Evolutionary conservation across 2,888 invertebrate species (phyloP).

Genomic region (Hydropsyche betteni): DNA sequence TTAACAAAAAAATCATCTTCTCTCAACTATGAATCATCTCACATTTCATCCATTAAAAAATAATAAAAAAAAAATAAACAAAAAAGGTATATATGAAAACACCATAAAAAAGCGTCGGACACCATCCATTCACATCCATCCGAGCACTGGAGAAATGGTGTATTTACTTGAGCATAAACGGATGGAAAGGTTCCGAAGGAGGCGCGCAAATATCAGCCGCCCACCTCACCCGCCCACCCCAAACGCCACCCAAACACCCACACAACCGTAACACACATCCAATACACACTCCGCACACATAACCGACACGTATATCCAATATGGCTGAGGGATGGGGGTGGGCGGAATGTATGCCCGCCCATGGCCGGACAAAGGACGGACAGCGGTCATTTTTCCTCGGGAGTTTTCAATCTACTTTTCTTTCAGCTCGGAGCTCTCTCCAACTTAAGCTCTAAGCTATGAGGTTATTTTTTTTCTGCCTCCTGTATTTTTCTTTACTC

Average conservation of each 20-base stretch:
- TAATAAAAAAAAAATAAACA: too few relatives aligned
- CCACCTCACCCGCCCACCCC: constrained; percentile 39
- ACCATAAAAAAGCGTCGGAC: constrained; percentile 16
- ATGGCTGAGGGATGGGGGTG: constrained; percentile 41
- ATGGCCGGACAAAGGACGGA: constrained; percentile 55
- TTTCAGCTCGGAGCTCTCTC: constrained; percentile 52
- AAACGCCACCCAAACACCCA: constrained; percentile 50
- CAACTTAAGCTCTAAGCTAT: constrained; percentile 52
- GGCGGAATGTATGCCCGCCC: constrained; percentile 48
- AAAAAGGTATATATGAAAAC: too few relatives aligned
- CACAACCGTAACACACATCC: constrained; percentile 46
- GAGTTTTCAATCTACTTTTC: constrained; percentile 60
- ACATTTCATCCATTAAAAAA: too few relatives aligned
- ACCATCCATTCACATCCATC: background rate
- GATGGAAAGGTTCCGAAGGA: constrained; percentile 48
- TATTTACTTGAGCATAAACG: constrained; percentile 49
- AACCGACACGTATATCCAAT: constrained; percentile 42
- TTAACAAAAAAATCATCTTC: too few relatives aligned
- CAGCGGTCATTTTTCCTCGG: constrained; percentile 67
- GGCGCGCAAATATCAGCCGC: constrained; percentile 48
- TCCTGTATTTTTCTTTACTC: constrained; percentile 50
- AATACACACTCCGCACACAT: constrained; percentile 40
- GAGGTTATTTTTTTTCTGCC: constrained; percentile 52
- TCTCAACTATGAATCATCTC: too few relatives aligned
- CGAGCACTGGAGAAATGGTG: constrained; percentile 9